Evolutionary conservation across 2,113 vertebrate species (phyloP), one percentile per base, ranked within the genome.

Genomic region (Coptodon rendalli): DNA sequence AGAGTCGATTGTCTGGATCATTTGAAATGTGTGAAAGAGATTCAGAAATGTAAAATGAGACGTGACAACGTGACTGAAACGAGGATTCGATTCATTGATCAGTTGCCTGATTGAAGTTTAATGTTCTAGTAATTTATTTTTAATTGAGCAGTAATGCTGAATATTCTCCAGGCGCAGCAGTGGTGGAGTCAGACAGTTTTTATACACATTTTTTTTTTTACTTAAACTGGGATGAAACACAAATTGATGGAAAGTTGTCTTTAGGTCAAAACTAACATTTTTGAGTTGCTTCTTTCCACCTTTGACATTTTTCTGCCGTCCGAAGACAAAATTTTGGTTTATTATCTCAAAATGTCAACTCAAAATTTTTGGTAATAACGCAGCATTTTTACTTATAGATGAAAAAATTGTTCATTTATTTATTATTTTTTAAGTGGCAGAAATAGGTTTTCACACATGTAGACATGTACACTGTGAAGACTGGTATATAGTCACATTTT

Each of bases 141-240:
- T 17, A 34, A 73, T 83, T 9, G 45, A 84, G 7, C 27, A 76
- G 22, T 66, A 76, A 68, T 56, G 2, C 2, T 11, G 19, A 48
- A n/a, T 78, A 56, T 86, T 57, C 3, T 81, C 12, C 29, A 29
- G 9, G 22, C 78, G 31, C 68, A 76, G 24, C 43, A 50, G 24
- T 76, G 43, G 0, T 19, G 43, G 71, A 76, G 7, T 14, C 66
- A 16, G 45, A n/a, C 27, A 78, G 45, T 50, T 78, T 50, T 31
- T 50, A 50, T 78, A 31, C 24, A 6, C 8, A 0, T 3, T 2
- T 73, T 43, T 27, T 53, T 57, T 61, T 76, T 40, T 7, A 31
- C 71, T 78, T 78, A 5, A 9, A 50, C 6, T 48, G 40, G 40
- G 22, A 43, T 0, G 7, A 71, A 43, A 71, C 38, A 71, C 0